phyloP scores from a whole-genome alignment of 2,888 invertebrate genomes.

The Eupithecia pulchellata region DNA sequence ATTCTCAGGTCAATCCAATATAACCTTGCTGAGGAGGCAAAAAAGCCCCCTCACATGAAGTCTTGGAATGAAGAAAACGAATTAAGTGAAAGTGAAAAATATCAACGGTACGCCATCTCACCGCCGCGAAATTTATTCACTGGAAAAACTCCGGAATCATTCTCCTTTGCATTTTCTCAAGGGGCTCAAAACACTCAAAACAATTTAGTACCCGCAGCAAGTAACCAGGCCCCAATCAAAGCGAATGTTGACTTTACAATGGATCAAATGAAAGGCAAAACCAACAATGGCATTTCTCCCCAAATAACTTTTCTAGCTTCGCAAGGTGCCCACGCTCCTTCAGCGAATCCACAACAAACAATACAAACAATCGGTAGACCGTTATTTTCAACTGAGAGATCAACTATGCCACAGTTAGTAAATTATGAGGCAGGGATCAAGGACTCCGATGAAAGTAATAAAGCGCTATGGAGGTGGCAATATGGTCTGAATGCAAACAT shows the following conservation, averaged over 20 bases:
- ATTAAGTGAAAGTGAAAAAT: slow-evolving; percentile 59
- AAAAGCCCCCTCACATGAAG: slow-evolving; percentile 69
- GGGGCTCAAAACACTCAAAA: slow-evolving; percentile 59
- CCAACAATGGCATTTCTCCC: slow-evolving; percentile 70
- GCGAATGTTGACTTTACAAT: slow-evolving; percentile 60
- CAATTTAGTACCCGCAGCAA: slow-evolving; percentile 66
- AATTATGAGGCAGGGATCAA: slow-evolving; percentile 74
- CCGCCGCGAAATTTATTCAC: slow-evolving; percentile 72
- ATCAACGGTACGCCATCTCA: slow-evolving; percentile 52
- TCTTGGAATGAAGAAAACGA: slow-evolving; percentile 70
- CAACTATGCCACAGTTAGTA: slow-evolving; percentile 72
- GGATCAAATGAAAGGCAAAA: slow-evolving; percentile 67
- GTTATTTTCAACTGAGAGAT: slow-evolving; percentile 67
- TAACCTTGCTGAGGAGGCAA: slow-evolving; percentile 80
- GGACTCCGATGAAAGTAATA: slow-evolving; percentile 71
- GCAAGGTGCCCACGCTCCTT: slow-evolving; percentile 76
- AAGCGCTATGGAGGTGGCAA: slow-evolving; percentile 80
- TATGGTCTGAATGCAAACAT: slow-evolving; percentile 70
- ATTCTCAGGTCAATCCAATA: slow-evolving; percentile 73
- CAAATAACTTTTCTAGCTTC: slow-evolving; percentile 81
- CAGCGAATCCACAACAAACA: slow-evolving; percentile 62
- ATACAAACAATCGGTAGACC: slow-evolving; percentile 63
- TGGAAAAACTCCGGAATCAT: slow-evolving; percentile 79
- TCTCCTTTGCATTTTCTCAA: slow-evolving; percentile 72
- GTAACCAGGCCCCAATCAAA: slow-evolving; percentile 66